These are phyloP conservation scores for Dryocosmus kuriphilus DNA, from an alignment of 2,888 invertebrate species.

Conservation along the genomic window DNA sequence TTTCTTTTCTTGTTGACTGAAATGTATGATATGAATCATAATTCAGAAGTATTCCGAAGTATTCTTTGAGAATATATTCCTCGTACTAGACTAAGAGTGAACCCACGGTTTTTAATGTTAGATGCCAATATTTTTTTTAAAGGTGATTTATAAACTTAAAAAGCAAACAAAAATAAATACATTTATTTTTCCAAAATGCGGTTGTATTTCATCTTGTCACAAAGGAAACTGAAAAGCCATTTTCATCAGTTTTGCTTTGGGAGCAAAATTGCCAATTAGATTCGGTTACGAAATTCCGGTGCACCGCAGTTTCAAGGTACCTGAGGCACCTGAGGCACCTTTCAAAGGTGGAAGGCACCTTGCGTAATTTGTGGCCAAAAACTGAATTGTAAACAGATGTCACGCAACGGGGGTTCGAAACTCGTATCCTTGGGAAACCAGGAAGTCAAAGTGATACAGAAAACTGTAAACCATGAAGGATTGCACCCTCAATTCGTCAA, in stretches of 20 bases:
- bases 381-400: slow-evolving; percentile 55
- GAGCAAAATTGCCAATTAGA: slow-evolving; percentile 55
- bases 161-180: too few relatives aligned
- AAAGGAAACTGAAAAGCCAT: neutral
- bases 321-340: slow-evolving; percentile 58
- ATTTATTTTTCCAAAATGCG: too few relatives aligned
- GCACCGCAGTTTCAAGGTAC: slow-evolving; percentile 58
- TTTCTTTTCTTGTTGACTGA: too few relatives aligned
- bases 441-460: slow-evolving; percentile 59
- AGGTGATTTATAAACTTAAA: too few relatives aligned
- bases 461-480: slow-evolving; percentile 42
- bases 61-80: too few relatives aligned
- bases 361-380: slow-evolving; percentile 65
- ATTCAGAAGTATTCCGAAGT: too few relatives aligned
- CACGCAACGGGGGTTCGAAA: slow-evolving; percentile 55
- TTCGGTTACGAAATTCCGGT: slow-evolving; percentile 70
- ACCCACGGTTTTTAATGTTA: too few relatives aligned
- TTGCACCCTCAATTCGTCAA: slow-evolving; percentile 60
- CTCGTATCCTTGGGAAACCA: slow-evolving; percentile 47
- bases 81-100: too few relatives aligned
- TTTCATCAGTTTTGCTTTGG: neutral
- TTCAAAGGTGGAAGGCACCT: slow-evolving; percentile 58
- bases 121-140: too few relatives aligned
- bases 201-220: neutral
- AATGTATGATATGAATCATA: too few relatives aligned